Conservation (phyloP, 2,888 invertebrate species). For the Theodoxus fluviatilis region DNA sequence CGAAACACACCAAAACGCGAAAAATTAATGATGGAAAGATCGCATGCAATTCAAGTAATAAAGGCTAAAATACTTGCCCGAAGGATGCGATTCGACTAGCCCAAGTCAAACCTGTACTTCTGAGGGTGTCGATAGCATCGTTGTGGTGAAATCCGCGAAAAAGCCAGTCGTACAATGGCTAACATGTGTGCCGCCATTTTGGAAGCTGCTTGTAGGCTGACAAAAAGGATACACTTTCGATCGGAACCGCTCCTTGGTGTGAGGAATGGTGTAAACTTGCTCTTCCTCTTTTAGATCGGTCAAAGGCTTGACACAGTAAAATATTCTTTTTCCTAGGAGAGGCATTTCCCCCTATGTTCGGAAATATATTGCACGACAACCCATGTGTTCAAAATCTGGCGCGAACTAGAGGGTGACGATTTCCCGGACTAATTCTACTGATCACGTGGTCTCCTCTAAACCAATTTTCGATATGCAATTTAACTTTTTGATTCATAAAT, state of each 20-base stretch:
- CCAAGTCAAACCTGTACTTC: too few relatives aligned
- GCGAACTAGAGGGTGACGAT: conserved; percentile 47
- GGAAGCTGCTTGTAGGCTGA: conserved; percentile 37
- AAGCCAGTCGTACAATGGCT: conserved; percentile 22
- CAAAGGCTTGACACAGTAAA: conserved; percentile 46
- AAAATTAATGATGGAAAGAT: too few relatives aligned
- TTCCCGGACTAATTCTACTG: conserved; percentile 19
- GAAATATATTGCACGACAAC: conserved; percentile 38
- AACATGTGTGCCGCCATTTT: conserved; percentile 59
- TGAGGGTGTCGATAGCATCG: too few relatives aligned
- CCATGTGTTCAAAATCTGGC: conserved; percentile 60
- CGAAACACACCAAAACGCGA: too few relatives aligned
- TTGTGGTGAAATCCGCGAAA: neutral
- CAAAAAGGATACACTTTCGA: conserved; percentile 62
- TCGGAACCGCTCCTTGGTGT: conserved; percentile 62
- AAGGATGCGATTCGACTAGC: too few relatives aligned
- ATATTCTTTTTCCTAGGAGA: conserved; percentile 57
- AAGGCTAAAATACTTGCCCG: too few relatives aligned
- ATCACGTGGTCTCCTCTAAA: too few relatives aligned
- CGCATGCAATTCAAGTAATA: too few relatives aligned
- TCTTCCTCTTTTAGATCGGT: conserved; percentile 46
- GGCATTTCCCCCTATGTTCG: conserved; percentile 54
- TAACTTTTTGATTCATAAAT: neutral
- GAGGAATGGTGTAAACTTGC: conserved; percentile 53
- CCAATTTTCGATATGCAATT: too few relatives aligned